Conservation (phyloP, 2,113 vertebrate species). For the Balaeniceps rex region DNA sequence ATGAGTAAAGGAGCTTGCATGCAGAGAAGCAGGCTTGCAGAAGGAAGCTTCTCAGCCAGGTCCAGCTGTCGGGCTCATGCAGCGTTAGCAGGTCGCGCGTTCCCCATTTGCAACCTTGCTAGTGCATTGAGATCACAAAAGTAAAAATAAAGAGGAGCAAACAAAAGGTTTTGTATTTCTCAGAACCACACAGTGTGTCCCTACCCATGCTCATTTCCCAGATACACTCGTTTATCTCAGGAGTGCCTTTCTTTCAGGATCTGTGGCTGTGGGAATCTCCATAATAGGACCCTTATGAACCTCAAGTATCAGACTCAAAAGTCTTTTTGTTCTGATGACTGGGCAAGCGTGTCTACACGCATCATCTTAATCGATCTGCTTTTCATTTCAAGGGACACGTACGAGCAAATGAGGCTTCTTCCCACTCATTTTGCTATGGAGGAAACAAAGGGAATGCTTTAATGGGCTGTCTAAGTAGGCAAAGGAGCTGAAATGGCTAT, state of each 20-base stretch:
- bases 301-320: background rate
- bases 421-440: background rate
- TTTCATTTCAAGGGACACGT: conserved; percentile 31
- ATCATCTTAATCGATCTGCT: background rate
- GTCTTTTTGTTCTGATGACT: conserved; percentile 5
- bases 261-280: background rate
- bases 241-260: background rate
- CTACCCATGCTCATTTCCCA: background rate
- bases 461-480: background rate
- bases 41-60: background rate
- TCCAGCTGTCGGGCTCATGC: background rate
- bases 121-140: background rate
- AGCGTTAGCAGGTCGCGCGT: background rate
- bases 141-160: background rate
- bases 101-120: background rate
- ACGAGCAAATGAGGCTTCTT: conserved; percentile 9
- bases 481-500: background rate
- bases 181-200: background rate
- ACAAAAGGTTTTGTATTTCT: background rate
- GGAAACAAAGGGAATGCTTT: conserved; percentile 13
- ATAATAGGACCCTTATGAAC: background rate
- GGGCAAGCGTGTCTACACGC: background rate
- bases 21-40: background rate
- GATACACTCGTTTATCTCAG: background rate
- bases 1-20: background rate